Base-by-base conservation (phyloP, 2,797 vertebrate genomes). In the Saxicola maurus region DNA sequence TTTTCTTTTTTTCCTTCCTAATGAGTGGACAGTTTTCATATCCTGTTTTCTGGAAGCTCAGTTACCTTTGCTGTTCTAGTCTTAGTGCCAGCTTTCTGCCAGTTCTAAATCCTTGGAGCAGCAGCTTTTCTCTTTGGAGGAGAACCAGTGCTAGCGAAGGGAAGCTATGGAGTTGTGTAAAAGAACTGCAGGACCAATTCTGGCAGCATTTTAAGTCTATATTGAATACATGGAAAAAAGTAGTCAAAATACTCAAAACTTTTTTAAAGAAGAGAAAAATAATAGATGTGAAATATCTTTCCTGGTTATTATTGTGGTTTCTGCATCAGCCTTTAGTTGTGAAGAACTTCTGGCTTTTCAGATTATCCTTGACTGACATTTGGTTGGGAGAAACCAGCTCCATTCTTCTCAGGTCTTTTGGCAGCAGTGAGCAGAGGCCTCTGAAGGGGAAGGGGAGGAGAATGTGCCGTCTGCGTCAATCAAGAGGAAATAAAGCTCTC, bases 401-500 rank as follows among this genome's bases (percentile, higher is more conserved):
- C 0, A 0, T 57, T 76, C 12, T 56, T 61, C 31, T 61, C 1
- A 1, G 17, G 3, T 65, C 43, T 53, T 35, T 46, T 65, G 35
- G 52, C 24, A 59, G 6, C 28, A 6, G 8, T 10, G 43, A 46
- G 24, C 8, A 10, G 43, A 21, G 20, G 20, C 35, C 73, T 43
- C 15, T 52, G 8, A 21, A 51, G 19, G 35, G 38, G 21, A 80
- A 48, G 4, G 17, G 25, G 18, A 56, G 51, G 53, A 56, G 11
- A 10, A 11, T 30, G 48, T 43, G 19, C 46, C 12, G 2, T 31
- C 33, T 59, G 1, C 49, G 57, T 69, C 49, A 59, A 6, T 55
- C 14, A 64, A 52, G 42, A 28, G 33, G 42, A 77, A 77, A 60
- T 52, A 40, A 67, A 66, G 27, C 13, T 43, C 30, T 68, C 8